A percentile compares a stretch with the other conserved stretches of the same genome.
Conservation (phyloP, 2,113 vertebrate genomes). For the Malurus elegans region DNA sequence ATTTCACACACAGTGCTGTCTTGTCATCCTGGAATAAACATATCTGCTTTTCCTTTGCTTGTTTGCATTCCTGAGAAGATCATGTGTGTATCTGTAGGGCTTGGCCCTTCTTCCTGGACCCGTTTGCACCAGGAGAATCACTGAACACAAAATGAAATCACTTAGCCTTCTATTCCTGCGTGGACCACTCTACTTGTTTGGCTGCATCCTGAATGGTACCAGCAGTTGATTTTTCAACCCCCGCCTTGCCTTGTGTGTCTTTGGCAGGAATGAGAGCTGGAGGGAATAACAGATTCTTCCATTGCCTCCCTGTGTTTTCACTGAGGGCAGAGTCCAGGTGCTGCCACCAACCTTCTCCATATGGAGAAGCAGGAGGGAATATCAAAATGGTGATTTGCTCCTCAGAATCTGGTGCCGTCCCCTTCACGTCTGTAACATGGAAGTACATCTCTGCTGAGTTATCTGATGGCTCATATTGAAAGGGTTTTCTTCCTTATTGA, state of each 20-base stretch:
- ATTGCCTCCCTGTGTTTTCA: neutral
- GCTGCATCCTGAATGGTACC: neutral
- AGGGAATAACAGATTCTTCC: neutral
- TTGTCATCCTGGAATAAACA: neutral
- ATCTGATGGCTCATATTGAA: neutral
- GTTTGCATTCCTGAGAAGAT: neutral
- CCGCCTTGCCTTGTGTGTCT: neutral
- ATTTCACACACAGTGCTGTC: neutral
- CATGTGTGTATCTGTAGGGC: neutral
- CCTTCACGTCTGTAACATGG: neutral
- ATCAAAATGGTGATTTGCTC: neutral
- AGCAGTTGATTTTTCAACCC: neutral
- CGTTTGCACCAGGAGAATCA: neutral
- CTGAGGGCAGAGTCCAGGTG: neutral
- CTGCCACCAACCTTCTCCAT: neutral
- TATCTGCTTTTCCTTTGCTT: neutral
- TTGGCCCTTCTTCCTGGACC: rapidly evolving
- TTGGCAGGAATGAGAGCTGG: neutral
- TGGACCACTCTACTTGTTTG: neutral
- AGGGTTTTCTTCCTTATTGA: neutral
- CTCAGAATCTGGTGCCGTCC: neutral
- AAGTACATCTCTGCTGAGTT: neutral
- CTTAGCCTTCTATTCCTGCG: neutral
- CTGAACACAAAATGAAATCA: neutral
- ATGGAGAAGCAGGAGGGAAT: neutral